Evolutionary conservation across 2,797 vertebrate species (phyloP), one percentile per base, ranked within the genome.

Genomic region (Pteropus rufus): DNA sequence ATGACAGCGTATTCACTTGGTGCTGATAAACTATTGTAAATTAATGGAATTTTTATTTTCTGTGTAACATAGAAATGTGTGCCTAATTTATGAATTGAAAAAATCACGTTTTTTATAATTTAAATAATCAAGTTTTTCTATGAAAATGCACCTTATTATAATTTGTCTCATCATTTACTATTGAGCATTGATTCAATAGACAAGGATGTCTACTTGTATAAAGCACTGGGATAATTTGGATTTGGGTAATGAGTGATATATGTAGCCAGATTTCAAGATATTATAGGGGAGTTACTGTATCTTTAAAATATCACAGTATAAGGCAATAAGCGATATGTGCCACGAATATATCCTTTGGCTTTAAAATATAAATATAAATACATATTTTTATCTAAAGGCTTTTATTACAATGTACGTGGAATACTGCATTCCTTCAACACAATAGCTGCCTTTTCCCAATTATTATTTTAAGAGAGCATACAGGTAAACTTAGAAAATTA

Each of bases 301-400:
- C 41, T 56, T 83, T 89, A 70, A 93, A 87, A 90, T 39, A 92
- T 54, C 24, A 72, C 12, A 72, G 10, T 49, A 0, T 56, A 93
- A 89, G 11, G 49, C 52, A 80, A 9, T 79, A 82, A 62, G 12
- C 39, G 23, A 67, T 52, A 49, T 54, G 26, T 49, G 24, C 6
- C 58, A 58, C 67, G 69, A 86, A 89, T 79, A 82, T 0, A 19
- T 10, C 26, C 29, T 79, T 93, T 54, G 36, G 16, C 34, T 75
- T 95, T 83, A 81, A 92, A 56, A 83, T 29, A 34, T 67, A 86
- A 93, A 79, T 60, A 54, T 15, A 26, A 19, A 54, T 58, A 96
- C 87, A 69, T 82, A 54, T 36, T 95, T 94, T 96, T 73, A 86
- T 77, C n/a, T 76, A 52, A 76, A 77, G 10, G 0, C 24, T 87